phyloP scores from a whole-genome alignment of 2,113 vertebrate species.

The human (Homo sapiens) region GRCh38 chr9:106767001-106767500 shows the following conservation, averaged over 20 bases:
- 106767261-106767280: neutral
- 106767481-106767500: neutral
- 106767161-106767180: conserved; percentile 44
- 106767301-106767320: neutral
- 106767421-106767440: neutral
- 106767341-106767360: neutral
- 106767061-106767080: neutral
- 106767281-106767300: neutral
- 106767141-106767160: neutral
- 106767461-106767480: neutral
- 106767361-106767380: neutral
- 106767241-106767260: neutral
- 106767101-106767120: neutral
- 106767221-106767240: neutral
- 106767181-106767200: neutral
- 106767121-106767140: neutral
- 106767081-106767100: neutral
- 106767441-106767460: neutral
- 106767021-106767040: neutral
- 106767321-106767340: conserved; percentile 34
- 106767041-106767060: neutral
- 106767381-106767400: neutral
- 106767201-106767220: neutral
- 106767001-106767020: neutral
- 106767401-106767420: neutral